Evolutionary conservation across 2,888 invertebrate genomes (phyloP), one percentile per base, ranked within the genome.

Genomic region (Acrocera orbiculus): DNA sequence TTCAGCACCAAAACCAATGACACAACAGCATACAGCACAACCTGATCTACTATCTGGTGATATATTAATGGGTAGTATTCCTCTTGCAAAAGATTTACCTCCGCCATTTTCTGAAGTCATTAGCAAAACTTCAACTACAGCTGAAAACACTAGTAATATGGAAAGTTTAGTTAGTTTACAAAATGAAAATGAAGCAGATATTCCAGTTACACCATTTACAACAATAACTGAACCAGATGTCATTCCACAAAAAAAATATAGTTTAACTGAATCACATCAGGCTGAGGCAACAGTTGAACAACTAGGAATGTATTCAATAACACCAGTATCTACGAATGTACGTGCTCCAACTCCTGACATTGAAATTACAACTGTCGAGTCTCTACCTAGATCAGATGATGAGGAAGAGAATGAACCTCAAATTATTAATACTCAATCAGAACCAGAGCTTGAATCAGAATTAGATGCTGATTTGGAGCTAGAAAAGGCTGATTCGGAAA

Each of bases 31-130:
- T 8, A 45, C 46, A 24, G 43, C 62, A 54, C 67, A 66, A 42
- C 56, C 52, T 5, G 72, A 72, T 50, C 64, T 72, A 39, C 52
- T 72, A 20, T 69, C 69, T 39, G 71, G 69, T 39, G 71, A 72
- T 42, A 57, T 69, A 8, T 46, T 46, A 3, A 44, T 55, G 9
- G 37, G 27, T 14, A 34, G 35, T 17, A 34, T 48, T 46, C 34
- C 40, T 41, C 5, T 42, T 39, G 27, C 39, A 25, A 25, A 39
- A 17, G 10, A 35, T 2, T 28, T 40, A 16, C 38, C 36, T 20
- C 38, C 38, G 9, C 34, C 36, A 2, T n/a, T 37, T 5, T 15
- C 35, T 7, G 32, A 38, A 16, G 13, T 26, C 8, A 24, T 34
- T 10, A 28, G 25, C 10, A 30, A 35, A 22, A 30, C 36, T 8